Evolutionary conservation across 2,888 invertebrate species (phyloP), one percentile per base, ranked within the genome.

Genomic region (Mythimna impura): DNA sequence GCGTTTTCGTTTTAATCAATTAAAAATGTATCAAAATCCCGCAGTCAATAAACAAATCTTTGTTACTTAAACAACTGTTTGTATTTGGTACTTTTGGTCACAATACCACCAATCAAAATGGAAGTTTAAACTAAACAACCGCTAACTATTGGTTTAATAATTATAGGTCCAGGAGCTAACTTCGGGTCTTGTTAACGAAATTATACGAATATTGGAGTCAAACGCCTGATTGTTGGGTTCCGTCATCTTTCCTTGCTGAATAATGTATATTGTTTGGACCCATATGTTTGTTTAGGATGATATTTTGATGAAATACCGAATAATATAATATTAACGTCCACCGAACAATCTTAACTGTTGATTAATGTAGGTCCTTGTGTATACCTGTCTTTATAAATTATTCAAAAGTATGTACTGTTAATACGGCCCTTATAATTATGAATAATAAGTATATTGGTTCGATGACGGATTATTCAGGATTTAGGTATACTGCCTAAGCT

Each of bases 201-300:
- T 86, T 78, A 82, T 83, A 80, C 63, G 68, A 79, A 80, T 86
- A 88, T 88, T 84, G 82, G 76, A 85, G 81, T 77, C 79, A 78
- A 82, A 76, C 65, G 75, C 84, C 80, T 85, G 87, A 86, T 89
- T 89, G 90, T 88, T 88, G 87, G 88, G 87, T 87, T 86, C 87
- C 85, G 84, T 89, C 90, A 89, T 91, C 87, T 86, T 87, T 87
- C 82, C 84, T 87, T 88, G 85, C 84, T 93, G 92, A 93, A 93
- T 93, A 90, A 93, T 93, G 89, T 89, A 92, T 92, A 88, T 86
- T 91, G 90, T 92, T 90, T 89, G 83, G 89, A 91, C 88, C 87
- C 89, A 91, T 85, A 83, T 86, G 93, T 94, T 94, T 93, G 88
- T 89, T 93, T 93, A 94, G 94, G 94, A 92, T 92, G 88, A 91